phyloP scores from a whole-genome alignment of 2,797 vertebrate species.

The Phaenicophaeus curvirostris region DNA sequence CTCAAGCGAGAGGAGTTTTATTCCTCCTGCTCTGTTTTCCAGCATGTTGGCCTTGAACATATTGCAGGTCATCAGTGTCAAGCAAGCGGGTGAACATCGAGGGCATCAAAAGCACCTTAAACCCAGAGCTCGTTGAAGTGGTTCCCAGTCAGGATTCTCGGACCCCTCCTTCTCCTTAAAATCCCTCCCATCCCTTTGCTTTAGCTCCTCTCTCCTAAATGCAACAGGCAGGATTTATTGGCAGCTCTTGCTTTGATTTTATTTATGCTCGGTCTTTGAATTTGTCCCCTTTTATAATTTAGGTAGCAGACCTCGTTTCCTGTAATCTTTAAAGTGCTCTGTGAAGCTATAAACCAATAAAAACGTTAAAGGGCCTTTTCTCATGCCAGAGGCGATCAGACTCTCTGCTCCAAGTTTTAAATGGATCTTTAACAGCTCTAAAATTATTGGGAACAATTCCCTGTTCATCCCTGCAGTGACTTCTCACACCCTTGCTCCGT shows the following conservation, averaged over 20 bases:
- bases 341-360: neutral
- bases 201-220: neutral
- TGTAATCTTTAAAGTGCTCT: neutral
- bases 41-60: neutral
- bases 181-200: neutral
- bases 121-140: neutral
- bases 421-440: neutral
- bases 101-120: neutral
- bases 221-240: fast-evolving
- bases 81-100: fast-evolving
- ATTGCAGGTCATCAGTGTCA: too few species aligned
- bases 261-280: neutral
- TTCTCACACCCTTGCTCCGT: neutral
- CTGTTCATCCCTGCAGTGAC: neutral
- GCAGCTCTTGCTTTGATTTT: neutral
- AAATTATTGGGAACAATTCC: fast-evolving
- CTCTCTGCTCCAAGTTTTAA: neutral
- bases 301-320: neutral
- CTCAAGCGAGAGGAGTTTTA: too few species aligned
- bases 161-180: too few species aligned
- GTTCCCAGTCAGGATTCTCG: fast-evolving
- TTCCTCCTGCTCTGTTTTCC: too few species aligned
- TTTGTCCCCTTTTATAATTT: neutral
- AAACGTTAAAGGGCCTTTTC: neutral
- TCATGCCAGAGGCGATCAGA: neutral